Conservation (phyloP, 2,797 vertebrate species). For the Rhinoraja longicauda region DNA sequence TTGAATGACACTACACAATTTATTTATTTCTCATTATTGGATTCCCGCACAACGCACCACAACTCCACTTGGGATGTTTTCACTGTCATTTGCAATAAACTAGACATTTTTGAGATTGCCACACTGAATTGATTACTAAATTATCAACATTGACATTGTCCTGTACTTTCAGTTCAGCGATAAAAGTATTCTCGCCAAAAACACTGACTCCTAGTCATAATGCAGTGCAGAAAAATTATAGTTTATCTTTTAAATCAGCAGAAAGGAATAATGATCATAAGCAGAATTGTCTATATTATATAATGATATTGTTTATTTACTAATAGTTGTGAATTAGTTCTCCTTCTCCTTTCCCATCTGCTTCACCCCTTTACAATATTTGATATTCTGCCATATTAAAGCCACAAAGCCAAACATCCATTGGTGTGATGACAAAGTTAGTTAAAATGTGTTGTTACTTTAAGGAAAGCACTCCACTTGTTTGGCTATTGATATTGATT, state of each 20-base stretch:
- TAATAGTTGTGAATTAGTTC: neutral
- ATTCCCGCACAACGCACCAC: neutral
- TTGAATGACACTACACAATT: neutral
- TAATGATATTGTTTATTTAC: neutral
- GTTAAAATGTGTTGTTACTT: neutral
- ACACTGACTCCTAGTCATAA: slow-evolving; percentile 3
- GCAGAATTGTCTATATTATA: neutral
- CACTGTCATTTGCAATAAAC: slow-evolving; percentile 23
- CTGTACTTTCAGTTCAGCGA: neutral
- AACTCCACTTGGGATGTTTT: neutral
- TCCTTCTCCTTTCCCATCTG: no score
- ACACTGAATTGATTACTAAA: neutral
- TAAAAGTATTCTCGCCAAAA: neutral
- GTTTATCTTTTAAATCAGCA: neutral
- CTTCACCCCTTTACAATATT: neutral
- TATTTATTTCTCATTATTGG: neutral
- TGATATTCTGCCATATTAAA: neutral
- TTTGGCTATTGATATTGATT: neutral
- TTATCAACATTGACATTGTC: slow-evolving; percentile 12
- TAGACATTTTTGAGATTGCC: slow-evolving; percentile 5
- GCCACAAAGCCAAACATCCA: neutral
- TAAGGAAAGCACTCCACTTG: neutral
- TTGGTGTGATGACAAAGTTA: neutral
- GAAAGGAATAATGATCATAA: neutral
- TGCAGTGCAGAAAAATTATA: neutral